Percentiles rank a stretch among this genome's conserved stretches.
Evolutionary conservation across 2,888 invertebrate genomes (phyloP).

Genomic region (Parthenolecanium corni): DNA sequence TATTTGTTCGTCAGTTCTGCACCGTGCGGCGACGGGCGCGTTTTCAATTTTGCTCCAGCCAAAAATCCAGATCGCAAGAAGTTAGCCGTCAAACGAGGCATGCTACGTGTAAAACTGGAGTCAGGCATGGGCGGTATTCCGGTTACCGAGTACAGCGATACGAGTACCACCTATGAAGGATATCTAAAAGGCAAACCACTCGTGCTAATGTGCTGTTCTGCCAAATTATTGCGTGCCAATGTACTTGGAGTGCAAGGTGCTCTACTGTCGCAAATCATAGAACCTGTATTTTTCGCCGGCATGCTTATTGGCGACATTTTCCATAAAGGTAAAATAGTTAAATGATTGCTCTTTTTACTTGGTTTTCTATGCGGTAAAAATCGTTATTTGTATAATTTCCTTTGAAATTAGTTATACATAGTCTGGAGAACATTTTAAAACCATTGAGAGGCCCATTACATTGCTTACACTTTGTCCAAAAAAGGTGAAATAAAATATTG

Average conservation of each 20-base stretch:
- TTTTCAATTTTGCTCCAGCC: conserved; percentile 27
- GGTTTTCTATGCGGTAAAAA: no score
- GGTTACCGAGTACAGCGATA: conserved; percentile 52
- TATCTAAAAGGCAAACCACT: conserved; percentile 44
- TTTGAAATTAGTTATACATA: no score
- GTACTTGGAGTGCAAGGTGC: conserved; percentile 87
- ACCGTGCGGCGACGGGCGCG: conserved; percentile 86
- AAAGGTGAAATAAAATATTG: no score
- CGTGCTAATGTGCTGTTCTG: conserved; percentile 94
- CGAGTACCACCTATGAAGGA: conserved; percentile 57
- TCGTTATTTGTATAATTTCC: no score
- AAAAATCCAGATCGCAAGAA: conserved; percentile 62
- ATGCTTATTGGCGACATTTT: conserved; percentile 78
- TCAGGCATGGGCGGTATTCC: conserved; percentile 92
- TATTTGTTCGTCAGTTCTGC: conserved; percentile 95
- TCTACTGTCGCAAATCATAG: conserved; percentile 71
- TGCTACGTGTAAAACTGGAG: conserved; percentile 89
- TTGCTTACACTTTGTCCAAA: no score
- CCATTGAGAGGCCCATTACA: no score
- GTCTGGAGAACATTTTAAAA: no score
- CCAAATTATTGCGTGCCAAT: conserved; percentile 94
- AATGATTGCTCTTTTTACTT: no score
- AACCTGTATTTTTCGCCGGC: conserved; percentile 81
- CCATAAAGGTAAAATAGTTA: conserved; percentile 55
- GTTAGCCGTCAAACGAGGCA: conserved; percentile 57